phyloP scores from a whole-genome alignment of 2,888 invertebrate species.

The Synanthedon vespiformis region DNA sequence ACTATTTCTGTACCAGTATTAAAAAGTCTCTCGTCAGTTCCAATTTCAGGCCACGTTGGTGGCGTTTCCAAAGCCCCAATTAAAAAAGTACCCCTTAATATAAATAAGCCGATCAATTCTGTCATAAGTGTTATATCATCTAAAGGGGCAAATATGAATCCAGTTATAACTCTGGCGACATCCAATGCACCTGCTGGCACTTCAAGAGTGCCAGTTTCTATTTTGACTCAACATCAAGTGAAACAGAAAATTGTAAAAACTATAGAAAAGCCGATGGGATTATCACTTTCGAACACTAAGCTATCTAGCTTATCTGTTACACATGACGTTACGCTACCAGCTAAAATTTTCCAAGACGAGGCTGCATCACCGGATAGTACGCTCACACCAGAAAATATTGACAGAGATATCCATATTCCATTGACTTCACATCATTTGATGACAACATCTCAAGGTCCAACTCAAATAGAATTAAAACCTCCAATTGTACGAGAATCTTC shows the following conservation, averaged over 20 bases:
- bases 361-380: slow-evolving; percentile 72
- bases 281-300: slow-evolving; percentile 63
- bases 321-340: slow-evolving; percentile 72
- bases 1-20: slow-evolving; percentile 63
- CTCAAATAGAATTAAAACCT: slow-evolving; percentile 29
- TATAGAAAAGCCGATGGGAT: slow-evolving; percentile 61
- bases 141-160: slow-evolving; percentile 45
- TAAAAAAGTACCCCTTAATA: slow-evolving; percentile 47
- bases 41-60: slow-evolving; percentile 31
- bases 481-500: slow-evolving; percentile 28
- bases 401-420: slow-evolving; percentile 26
- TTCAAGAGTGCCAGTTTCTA: slow-evolving; percentile 52
- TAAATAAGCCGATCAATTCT: slow-evolving; percentile 53
- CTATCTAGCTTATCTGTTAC: slow-evolving; percentile 69
- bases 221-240: slow-evolving; percentile 59
- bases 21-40: slow-evolving; percentile 52
- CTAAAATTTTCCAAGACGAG: slow-evolving; percentile 77
- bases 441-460: slow-evolving; percentile 21
- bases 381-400: slow-evolving; percentile 30
- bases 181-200: slow-evolving; percentile 32
- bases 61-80: slow-evolving; percentile 31
- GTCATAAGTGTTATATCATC: slow-evolving; percentile 64
- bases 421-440: slow-evolving; percentile 24
- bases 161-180: slow-evolving; percentile 50
- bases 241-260: slow-evolving; percentile 66